Evolutionary conservation across 2,888 invertebrate genomes (phyloP).

Genomic region (Pyrochroa serraticornis): DNA sequence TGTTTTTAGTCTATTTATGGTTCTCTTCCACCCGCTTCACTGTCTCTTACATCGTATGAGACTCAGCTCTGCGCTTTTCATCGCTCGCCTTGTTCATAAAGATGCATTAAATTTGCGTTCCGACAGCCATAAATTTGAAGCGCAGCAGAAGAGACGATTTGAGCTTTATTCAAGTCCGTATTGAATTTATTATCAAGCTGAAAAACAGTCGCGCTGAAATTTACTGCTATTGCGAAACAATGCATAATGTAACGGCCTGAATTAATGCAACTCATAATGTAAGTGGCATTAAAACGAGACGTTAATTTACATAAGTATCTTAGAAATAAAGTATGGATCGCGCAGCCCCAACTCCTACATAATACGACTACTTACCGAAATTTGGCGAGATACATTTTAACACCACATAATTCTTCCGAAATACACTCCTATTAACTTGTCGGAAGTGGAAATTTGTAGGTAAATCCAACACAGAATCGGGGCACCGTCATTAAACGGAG

Average conservation of each 20-base stretch:
- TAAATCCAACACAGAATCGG: constrained; percentile 10
- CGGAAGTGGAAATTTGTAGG: constrained; percentile 23
- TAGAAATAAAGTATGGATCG: constrained; percentile 1
- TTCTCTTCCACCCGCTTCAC: too few species aligned
- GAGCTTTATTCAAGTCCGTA: too few species aligned
- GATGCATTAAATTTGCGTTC: too few species aligned
- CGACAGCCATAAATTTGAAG: too few species aligned
- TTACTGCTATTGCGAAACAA: constrained; percentile 4
- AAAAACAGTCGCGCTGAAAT: neutral
- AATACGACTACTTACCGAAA: constrained; percentile 6
- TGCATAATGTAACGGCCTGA: constrained; percentile 5
- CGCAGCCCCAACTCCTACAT: neutral
- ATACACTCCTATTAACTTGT: constrained; percentile 22
- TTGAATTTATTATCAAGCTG: neutral
- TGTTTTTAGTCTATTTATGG: too few species aligned
- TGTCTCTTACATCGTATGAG: too few species aligned
- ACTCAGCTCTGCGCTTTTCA: too few species aligned
- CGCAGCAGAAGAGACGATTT: too few species aligned
- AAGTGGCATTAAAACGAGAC: constrained; percentile 5
- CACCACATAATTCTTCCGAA: constrained; percentile 20
- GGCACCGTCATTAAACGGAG: constrained; percentile 5
- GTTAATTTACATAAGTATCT: constrained; percentile 17
- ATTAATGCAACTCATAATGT: constrained; percentile 9
- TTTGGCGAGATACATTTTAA: constrained; percentile 14
- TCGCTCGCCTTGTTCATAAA: too few species aligned